These are phyloP conservation scores for Drosophila parvula DNA, from an alignment of 1,140 invertebrate species.

Conservation along the genomic window DNA sequence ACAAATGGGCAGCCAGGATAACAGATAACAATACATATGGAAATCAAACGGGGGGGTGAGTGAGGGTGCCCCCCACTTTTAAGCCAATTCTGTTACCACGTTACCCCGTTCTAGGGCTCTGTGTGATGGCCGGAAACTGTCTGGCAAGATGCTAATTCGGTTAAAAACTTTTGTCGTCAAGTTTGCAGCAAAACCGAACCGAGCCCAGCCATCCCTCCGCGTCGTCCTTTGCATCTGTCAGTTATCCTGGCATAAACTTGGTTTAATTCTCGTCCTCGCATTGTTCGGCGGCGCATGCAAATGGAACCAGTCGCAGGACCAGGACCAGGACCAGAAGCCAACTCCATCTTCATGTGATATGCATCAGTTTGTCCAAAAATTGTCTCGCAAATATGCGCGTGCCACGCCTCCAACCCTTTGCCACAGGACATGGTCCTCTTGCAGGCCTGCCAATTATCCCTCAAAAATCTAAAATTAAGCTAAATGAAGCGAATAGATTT, in stretches of 20 bases:
- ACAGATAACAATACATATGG: conserved; percentile 76
- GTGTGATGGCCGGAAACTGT: conserved; percentile 69
- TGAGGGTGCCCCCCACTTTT: not conserved
- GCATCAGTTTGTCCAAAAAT: conserved; percentile 66
- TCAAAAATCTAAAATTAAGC: not conserved
- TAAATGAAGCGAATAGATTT: not conserved
- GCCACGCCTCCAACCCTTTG: not conserved
- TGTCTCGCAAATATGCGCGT: conserved; percentile 60
- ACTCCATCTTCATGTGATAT: conserved; percentile 67
- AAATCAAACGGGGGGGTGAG: conserved; percentile 44
- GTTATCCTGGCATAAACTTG: conserved; percentile 60
- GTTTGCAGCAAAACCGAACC: conserved; percentile 59
- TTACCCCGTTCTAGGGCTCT: not conserved
- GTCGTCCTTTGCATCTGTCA: conserved; percentile 24
- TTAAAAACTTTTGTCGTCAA: conserved; percentile 80
- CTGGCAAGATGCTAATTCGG: conserved; percentile 80
- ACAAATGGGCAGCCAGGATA: conserved; percentile 68
- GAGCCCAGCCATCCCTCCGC: not conserved
- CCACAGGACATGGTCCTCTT: not conserved
- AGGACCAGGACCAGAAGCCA: conserved; percentile 17
- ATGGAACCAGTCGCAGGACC: conserved; percentile 32
- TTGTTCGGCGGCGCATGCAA: conserved; percentile 77
- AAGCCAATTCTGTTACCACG: conserved; percentile 3
- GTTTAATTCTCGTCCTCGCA: conserved; percentile 53
- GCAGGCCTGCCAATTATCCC: conserved; percentile 4